Evolutionary conservation across 2,113 vertebrate genomes (phyloP).

Genomic region (Gadus chalcogrammus): DNA sequence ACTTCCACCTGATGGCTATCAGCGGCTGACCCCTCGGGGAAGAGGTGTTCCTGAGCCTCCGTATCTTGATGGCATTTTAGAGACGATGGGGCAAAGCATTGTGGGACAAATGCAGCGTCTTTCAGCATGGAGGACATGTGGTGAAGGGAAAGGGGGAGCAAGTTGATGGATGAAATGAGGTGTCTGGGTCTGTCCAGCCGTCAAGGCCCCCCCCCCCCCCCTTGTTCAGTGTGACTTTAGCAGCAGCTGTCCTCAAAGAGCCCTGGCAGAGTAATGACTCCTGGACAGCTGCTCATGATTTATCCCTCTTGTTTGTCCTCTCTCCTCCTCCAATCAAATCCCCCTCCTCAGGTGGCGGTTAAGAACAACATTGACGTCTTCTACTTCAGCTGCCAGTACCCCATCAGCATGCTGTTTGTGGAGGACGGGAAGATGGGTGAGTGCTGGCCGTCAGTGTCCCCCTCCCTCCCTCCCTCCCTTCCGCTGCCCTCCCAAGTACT

Average conservation of each 20-base stretch:
- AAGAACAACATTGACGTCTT: conserved; percentile 99
- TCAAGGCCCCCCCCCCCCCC: neutral
- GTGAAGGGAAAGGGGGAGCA: neutral
- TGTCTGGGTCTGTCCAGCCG: neutral
- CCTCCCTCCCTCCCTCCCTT: neutral
- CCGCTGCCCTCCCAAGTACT: neutral
- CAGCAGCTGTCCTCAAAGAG: conserved; percentile 21
- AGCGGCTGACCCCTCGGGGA: neutral
- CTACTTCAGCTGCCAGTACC: conserved; percentile 98
- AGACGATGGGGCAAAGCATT: neutral
- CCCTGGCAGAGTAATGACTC: conserved; percentile 49
- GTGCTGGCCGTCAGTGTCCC: conserved; percentile 50
- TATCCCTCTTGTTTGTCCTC: neutral
- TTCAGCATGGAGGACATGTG: neutral
- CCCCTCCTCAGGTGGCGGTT: conserved; percentile 83
- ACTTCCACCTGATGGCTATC: conserved; percentile 32
- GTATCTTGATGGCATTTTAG: neutral
- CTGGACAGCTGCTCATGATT: conserved; percentile 20
- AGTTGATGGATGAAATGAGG: neutral
- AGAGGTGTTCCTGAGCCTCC: conserved; percentile 8
- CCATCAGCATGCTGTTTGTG: conserved; percentile 91
- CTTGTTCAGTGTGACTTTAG: conserved; percentile 18
- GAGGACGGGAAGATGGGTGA: conserved; percentile 99
- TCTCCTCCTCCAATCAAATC: conserved; percentile 15
- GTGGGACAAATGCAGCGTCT: neutral